Conservation (phyloP, 2,888 invertebrate genomes). For the Cosmia pyralina region DNA sequence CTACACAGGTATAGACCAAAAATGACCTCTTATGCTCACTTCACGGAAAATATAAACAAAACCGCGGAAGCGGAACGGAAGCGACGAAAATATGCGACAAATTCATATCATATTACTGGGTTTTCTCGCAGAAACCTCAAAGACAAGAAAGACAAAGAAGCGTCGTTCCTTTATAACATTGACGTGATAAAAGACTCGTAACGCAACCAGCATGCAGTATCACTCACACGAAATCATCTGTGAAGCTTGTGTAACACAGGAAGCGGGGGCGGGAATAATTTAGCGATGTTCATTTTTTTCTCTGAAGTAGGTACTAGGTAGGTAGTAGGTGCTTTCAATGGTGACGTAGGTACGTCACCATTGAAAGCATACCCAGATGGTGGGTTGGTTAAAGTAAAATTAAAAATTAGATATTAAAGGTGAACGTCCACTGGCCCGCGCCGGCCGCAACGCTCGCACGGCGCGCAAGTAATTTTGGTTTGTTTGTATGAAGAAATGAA, state of each 20-base stretch:
- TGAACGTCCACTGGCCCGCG: no score
- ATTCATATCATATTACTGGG: conserved; percentile 21
- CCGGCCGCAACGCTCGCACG: no score
- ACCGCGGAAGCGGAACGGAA: no score
- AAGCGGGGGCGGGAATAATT: neutral
- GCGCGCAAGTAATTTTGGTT: no score
- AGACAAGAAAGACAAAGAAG: conserved; percentile 36
- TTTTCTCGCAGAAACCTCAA: conserved; percentile 25
- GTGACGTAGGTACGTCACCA: no score
- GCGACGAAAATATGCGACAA: conserved; percentile 11
- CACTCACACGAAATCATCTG: conserved; percentile 36
- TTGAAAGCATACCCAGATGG: neutral
- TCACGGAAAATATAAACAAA: neutral
- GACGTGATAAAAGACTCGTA: conserved; percentile 29
- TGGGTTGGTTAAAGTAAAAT: conserved; percentile 1
- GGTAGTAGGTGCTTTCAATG: no score
- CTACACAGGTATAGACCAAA: neutral
- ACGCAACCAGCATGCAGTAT: conserved; percentile 39
- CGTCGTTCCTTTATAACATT: conserved; percentile 35
- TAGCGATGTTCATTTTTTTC: neutral
- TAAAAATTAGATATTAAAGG: neutral
- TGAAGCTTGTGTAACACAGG: conserved; percentile 18
- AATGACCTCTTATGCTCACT: neutral
- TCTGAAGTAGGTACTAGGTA: no score
- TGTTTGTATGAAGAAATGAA: no score